phyloP scores from a whole-genome alignment of 2,797 vertebrate species.

The Parambassis ranga region DNA sequence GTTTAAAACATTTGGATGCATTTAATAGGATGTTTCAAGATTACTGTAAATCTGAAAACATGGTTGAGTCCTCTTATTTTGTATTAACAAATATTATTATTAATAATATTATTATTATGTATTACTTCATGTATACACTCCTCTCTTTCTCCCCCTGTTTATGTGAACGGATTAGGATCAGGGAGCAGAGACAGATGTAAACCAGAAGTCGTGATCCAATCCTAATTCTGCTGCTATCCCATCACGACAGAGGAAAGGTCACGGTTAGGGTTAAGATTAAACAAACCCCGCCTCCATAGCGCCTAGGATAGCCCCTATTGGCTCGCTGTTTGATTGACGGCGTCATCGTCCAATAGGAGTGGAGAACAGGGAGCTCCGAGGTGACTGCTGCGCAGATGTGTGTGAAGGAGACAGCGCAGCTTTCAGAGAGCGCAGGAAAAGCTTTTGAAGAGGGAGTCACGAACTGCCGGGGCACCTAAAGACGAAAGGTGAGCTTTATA shows the following conservation, averaged over 20 bases:
- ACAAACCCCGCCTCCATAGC: background rate
- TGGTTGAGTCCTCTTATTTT: no score
- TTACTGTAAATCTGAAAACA: no score
- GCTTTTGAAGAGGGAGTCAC: background rate
- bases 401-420: background rate
- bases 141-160: background rate
- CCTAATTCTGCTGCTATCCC: conserved; percentile 7
- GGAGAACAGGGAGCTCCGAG: background rate
- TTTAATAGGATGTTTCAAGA: no score
- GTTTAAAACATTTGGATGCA: no score
- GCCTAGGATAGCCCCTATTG: background rate
- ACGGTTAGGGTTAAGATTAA: conserved; percentile 32
- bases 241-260: conserved; percentile 18
- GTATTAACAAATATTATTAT: no score
- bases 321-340: conserved; percentile 1
- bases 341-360: conserved; percentile 38
- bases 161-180: conserved; percentile 56
- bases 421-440: background rate
- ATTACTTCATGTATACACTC: background rate
- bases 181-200: conserved; percentile 61
- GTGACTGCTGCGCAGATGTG: conserved; percentile 42
- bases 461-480: background rate
- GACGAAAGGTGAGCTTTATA: conserved; percentile 40
- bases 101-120: no score
- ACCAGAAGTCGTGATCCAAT: conserved; percentile 38